Percentiles rank a stretch among this genome's conserved stretches.
Conservation (phyloP, 2,797 vertebrate species). For the Danio kyathit region DNA sequence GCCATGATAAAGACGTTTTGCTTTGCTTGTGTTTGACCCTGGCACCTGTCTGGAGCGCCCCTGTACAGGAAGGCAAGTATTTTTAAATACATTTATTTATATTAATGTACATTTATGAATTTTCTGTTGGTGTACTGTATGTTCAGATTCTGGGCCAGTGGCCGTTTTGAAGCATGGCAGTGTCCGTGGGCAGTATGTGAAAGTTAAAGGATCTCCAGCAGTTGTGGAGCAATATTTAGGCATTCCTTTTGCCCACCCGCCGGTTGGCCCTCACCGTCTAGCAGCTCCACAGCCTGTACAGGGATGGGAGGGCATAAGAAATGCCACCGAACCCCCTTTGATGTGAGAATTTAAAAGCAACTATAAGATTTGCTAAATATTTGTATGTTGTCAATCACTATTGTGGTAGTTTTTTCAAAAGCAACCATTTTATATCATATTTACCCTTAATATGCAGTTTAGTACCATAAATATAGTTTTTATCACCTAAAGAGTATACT, state of each 20-base stretch:
- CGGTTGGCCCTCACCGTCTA: constrained; percentile 75
- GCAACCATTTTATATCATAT: too few species aligned
- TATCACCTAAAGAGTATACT: too few species aligned
- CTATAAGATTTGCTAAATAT: not conserved
- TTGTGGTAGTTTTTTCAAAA: too few species aligned
- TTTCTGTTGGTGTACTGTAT: not conserved
- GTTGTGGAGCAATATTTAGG: constrained; percentile 75
- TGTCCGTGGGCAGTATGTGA: constrained; percentile 71
- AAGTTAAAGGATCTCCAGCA: constrained; percentile 72
- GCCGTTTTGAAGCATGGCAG: constrained; percentile 72
- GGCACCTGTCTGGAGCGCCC: constrained; percentile 56
- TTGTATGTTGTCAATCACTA: too few species aligned
- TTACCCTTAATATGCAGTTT: too few species aligned
- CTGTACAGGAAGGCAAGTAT: constrained; percentile 68
- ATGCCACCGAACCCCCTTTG: constrained; percentile 72
- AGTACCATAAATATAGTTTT: too few species aligned
- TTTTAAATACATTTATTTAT: not conserved
- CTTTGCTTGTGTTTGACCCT: constrained; percentile 64
- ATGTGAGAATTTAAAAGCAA: constrained; percentile 65
- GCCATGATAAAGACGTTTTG: constrained; percentile 65
- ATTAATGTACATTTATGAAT: not conserved
- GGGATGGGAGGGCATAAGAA: constrained; percentile 74
- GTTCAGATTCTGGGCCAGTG: constrained; percentile 59
- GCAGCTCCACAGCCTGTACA: constrained; percentile 70
- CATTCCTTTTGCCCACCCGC: constrained; percentile 79